A percentile compares a stretch with the other conserved stretches of the same genome.
These are phyloP conservation scores for Colius striatus DNA, from an alignment of 2,113 vertebrate species.

Conservation along the genomic window DNA sequence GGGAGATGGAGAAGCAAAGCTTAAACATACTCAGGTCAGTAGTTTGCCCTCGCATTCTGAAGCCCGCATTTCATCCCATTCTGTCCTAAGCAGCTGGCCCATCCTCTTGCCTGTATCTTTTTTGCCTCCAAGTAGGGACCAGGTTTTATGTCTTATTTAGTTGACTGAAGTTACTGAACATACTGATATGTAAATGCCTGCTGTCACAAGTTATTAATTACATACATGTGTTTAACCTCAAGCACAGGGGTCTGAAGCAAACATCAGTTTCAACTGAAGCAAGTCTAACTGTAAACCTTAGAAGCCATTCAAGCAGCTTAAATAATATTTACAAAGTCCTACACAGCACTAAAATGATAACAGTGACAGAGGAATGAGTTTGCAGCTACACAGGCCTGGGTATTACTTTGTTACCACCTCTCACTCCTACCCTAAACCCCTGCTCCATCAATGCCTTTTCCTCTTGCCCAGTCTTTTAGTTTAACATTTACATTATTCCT, in stretches of 20 bases:
- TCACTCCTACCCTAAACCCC: too few species aligned
- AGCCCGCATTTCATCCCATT: background rate
- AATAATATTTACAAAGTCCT: background rate
- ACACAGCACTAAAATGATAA: background rate
- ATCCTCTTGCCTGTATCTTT: background rate
- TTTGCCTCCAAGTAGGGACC: background rate
- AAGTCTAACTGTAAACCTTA: background rate
- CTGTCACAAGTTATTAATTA: background rate
- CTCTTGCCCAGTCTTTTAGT: background rate
- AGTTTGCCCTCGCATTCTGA: background rate
- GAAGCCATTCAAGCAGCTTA: background rate
- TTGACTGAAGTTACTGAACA: background rate
- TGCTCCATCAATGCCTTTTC: background rate
- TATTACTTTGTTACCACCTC: background rate
- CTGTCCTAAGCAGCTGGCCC: background rate
- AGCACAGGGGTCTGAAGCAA: background rate
- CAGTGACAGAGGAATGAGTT: background rate
- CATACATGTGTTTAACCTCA: background rate
- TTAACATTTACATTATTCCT: background rate
- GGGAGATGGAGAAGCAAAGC: background rate
- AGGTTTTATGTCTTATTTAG: background rate
- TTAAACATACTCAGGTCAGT: background rate
- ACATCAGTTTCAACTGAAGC: background rate
- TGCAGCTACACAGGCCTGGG: background rate
- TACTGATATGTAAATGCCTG: background rate